Percentiles rank a stretch among this genome's conserved stretches.
Conservation (phyloP, 1,140 invertebrate species). For the Scaptomyza graminum region DNA sequence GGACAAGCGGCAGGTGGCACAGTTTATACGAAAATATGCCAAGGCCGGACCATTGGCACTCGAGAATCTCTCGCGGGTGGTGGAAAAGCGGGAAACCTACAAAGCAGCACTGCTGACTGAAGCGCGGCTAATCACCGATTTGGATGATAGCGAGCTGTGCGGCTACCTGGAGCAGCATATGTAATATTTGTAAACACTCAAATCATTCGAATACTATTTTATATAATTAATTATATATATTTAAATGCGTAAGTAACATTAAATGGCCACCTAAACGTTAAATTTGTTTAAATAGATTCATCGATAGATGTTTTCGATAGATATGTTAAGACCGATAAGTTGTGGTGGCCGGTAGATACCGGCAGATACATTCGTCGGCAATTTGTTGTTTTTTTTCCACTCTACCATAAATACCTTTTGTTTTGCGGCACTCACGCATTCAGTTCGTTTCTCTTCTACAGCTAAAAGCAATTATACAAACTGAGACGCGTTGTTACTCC, state of each 20-base stretch:
- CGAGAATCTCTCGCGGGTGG: conserved; percentile 85
- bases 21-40: conserved; percentile 89
- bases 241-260: conserved; percentile 4
- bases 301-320: conserved; percentile 9
- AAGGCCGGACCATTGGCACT: conserved; percentile 86
- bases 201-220: conserved; percentile 36
- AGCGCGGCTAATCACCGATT: conserved; percentile 85
- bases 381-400: conserved; percentile 55
- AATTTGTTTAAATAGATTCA: conserved; percentile 15
- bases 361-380: conserved; percentile 20
- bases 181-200: conserved; percentile 35
- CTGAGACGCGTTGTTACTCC: conserved; percentile 34
- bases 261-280: neutral
- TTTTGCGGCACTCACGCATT: conserved; percentile 56
- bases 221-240: neutral
- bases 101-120: conserved; percentile 85
- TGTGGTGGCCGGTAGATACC: conserved; percentile 32
- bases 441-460: conserved; percentile 52
- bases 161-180: conserved; percentile 69
- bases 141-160: conserved; percentile 85
- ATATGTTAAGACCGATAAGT: conserved; percentile 7
- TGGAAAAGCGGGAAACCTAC: conserved; percentile 87
- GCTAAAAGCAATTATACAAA: conserved; percentile 40
- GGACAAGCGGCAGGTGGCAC: conserved; percentile 85
- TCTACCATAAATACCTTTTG: conserved; percentile 57